Evolutionary conservation across 53 echinoderm and acorn worm genomes (phyloP).

Genomic region (Temnopleurus reevesii): DNA sequence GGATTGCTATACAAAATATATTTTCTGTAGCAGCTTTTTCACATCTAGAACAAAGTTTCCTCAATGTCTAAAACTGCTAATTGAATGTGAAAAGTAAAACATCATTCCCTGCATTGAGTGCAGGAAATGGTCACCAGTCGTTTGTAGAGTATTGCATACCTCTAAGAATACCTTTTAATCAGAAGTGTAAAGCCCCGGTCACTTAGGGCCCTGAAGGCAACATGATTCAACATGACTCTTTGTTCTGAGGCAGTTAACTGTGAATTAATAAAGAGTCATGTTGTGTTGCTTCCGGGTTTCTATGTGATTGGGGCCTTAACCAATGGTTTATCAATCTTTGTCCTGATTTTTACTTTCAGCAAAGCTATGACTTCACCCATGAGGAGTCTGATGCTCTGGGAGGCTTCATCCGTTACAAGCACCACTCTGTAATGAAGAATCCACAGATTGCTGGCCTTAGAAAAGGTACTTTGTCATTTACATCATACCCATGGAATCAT

Average conservation of each 20-base stretch:
- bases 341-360: neutral
- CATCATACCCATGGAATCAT: no score
- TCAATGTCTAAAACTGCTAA: no score
- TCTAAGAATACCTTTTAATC: no score
- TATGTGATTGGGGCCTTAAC: neutral
- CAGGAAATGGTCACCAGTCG: no score
- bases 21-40: no score
- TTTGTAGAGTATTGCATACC: no score
- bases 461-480: neutral
- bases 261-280: neutral
- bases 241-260: neutral
- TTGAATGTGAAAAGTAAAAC: no score
- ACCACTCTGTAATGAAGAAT: neutral
- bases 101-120: no score
- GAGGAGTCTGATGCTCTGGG: slow-evolving; percentile 23
- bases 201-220: no score
- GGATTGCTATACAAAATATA: no score
- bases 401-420: slow-evolving; percentile 9
- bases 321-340: neutral
- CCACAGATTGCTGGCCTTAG: slow-evolving; percentile 21
- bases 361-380: slow-evolving; percentile 36
- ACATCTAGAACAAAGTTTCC: no score
- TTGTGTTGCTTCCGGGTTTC: neutral
- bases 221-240: neutral
- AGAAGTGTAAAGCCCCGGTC: no score